phyloP scores from a whole-genome alignment of 2,888 invertebrate species.

The Hydroisotoma schaefferi region DNA sequence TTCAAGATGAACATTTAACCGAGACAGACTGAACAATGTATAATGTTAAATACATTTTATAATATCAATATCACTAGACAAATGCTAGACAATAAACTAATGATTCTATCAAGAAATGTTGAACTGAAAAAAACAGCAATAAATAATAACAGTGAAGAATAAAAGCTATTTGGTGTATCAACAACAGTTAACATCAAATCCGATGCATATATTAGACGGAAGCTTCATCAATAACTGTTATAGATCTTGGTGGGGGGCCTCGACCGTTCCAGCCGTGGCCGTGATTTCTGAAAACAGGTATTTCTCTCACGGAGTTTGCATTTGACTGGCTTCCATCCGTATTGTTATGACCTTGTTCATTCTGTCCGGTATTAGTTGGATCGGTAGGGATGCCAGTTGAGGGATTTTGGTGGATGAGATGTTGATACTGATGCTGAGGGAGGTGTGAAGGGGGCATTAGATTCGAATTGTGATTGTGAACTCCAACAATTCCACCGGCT shows the following conservation, averaged over 20 bases:
- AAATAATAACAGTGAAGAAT: neutral
- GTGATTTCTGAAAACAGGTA: slow-evolving; percentile 26
- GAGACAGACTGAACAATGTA: too few relatives aligned
- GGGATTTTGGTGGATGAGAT: neutral
- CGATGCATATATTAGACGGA: too few relatives aligned
- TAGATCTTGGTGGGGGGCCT: slow-evolving; percentile 60
- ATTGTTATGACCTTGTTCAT: neutral
- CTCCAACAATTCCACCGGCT: slow-evolving; percentile 44
- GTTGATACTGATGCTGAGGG: neutral
- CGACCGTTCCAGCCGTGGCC: slow-evolving; percentile 13
- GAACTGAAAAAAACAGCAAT: too few relatives aligned
- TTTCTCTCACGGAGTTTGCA: slow-evolving; percentile 19
- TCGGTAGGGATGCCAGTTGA: neutral
- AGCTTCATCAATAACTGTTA: slow-evolving; percentile 74
- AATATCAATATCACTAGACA: too few relatives aligned
- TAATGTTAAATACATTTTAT: too few relatives aligned
- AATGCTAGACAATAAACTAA: too few relatives aligned
- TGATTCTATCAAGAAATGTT: too few relatives aligned
- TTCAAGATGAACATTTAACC: too few relatives aligned
- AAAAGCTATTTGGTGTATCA: neutral
- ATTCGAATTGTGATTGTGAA: slow-evolving; percentile 14
- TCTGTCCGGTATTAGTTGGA: neutral
- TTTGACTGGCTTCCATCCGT: neutral
- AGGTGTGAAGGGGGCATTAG: neutral
- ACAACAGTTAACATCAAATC: neutral